Evolutionary conservation across 1,140 invertebrate genomes (phyloP), one percentile per base, ranked within the genome.

Genomic region (Apocrypta bakeri): DNA sequence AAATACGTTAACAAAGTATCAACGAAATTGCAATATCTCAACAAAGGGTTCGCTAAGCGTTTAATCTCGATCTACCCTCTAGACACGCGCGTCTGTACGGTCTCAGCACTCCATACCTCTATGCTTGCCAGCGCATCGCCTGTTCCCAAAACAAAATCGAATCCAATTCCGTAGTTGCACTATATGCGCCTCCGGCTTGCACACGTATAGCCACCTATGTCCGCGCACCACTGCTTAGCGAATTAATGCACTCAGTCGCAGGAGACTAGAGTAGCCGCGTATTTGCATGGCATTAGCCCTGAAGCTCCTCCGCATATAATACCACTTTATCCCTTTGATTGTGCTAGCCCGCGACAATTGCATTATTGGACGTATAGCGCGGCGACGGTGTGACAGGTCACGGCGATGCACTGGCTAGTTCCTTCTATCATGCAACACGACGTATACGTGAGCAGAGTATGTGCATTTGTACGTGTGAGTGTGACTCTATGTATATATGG

Each of bases 241-340:
- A 83, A 87, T 87, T 86, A 86, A 86, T 85, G 85, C 77, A 85
- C 85, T 85, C 83, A 29, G 63, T 68, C 56, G 64, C 25, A 25
- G 25, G 64, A 66, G 64, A 66, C 64, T n/a, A 68, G 31, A 11
- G 31, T 25, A 25, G 63, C 2, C 8, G 81, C 79, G 84, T 87
- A 87, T 87, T 87, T 87, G 85, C 85, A 87, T 86, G 83, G 79
- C 83, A 87, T 87, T 87, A 86, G 85, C 83, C 85, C 83, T 82
- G 77, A 68, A 74, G 81, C 61, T 82, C 78, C 81, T 78, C 78
- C 78, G 68, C 68, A 40, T 21, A 68, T 69, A 77, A 77, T 77
- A 33, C 68, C 56, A 78, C 48, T 79, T 73, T 83, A 79, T 78
- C 81, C 69, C 81, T 83, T 83, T 83, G 81, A 83, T 83, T 79